These are phyloP conservation scores for Lepidurus packardi DNA, from an alignment of 1,140 invertebrate species.

Conservation along the genomic window DNA sequence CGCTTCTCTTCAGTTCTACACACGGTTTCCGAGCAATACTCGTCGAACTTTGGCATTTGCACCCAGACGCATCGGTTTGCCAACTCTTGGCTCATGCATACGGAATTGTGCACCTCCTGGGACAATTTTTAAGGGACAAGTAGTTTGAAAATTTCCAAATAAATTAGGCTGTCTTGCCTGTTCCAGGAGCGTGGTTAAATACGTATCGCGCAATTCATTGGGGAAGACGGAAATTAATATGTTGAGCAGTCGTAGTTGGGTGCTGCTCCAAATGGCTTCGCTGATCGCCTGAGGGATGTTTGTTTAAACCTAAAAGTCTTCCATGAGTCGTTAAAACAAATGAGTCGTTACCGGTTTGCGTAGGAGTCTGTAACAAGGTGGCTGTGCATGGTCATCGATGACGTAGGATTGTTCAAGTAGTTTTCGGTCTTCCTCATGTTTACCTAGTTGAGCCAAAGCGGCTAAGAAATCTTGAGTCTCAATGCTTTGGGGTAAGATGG, in stretches of 20 bases:
- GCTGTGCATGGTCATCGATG: slow-evolving; percentile 57
- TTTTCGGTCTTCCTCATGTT: slow-evolving; percentile 52
- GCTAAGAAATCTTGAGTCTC: slow-evolving; percentile 69
- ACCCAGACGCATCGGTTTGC: slow-evolving; percentile 67
- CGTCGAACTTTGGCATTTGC: slow-evolving; percentile 44
- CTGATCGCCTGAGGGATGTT: slow-evolving; percentile 41
- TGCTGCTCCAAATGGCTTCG: slow-evolving; percentile 46
- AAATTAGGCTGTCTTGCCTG: slow-evolving; percentile 51
- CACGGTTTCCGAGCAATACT: slow-evolving; percentile 16
- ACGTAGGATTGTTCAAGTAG: slow-evolving; percentile 63
- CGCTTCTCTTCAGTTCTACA: slow-evolving; percentile 56
- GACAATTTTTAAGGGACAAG: not conserved
- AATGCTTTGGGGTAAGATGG: slow-evolving; percentile 64
- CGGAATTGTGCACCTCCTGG: slow-evolving; percentile 69
- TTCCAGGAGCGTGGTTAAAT: slow-evolving; percentile 69
- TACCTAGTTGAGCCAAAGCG: slow-evolving; percentile 54
- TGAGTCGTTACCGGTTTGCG: slow-evolving; percentile 48
- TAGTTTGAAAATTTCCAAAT: not conserved
- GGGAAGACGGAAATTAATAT: slow-evolving; percentile 63
- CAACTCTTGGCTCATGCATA: slow-evolving; percentile 64
- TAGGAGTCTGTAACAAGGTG: slow-evolving; percentile 68
- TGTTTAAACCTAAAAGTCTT: not conserved
- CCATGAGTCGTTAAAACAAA: not conserved
- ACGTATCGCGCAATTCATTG: slow-evolving; percentile 66
- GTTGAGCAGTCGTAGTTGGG: slow-evolving; percentile 56